A percentile compares a stretch with the other conserved stretches of the same genome.
phyloP scores from a whole-genome alignment of 2,888 invertebrate genomes.

The Siphlonurus alternatus region DNA sequence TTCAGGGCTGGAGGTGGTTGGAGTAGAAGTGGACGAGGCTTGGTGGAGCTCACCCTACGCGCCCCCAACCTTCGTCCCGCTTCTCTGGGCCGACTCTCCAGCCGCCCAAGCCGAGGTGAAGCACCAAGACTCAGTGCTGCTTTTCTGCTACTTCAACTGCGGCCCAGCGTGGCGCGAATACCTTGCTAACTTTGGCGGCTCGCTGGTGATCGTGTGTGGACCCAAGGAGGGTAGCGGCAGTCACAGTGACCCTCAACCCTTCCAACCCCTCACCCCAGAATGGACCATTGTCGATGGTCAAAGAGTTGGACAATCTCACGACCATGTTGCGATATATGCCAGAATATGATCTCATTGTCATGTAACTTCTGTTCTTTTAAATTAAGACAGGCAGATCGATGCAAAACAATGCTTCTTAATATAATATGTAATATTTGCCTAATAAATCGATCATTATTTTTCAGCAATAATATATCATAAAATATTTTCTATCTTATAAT shows the following conservation, averaged over 20 bases:
- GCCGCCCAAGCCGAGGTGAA: slow-evolving; percentile 19
- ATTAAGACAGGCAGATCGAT: too few species aligned
- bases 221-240: slow-evolving; percentile 43
- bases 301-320: not conserved
- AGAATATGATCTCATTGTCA: not conserved
- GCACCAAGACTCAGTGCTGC: slow-evolving; percentile 34
- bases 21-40: slow-evolving; percentile 56
- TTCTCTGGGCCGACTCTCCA: slow-evolving; percentile 22
- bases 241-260: slow-evolving; percentile 54
- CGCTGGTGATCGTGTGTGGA: slow-evolving; percentile 54
- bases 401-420: too few species aligned
- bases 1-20: slow-evolving; percentile 42
- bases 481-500: too few species aligned
- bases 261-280: slow-evolving; percentile 20
- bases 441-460: too few species aligned
- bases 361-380: too few species aligned
- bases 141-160: slow-evolving; percentile 73
- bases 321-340: not conserved
- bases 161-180: slow-evolving; percentile 49
- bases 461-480: too few species aligned
- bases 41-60: slow-evolving; percentile 71
- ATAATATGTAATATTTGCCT: too few species aligned
- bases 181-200: slow-evolving; percentile 42
- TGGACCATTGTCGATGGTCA: not conserved
- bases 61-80: slow-evolving; percentile 48